phyloP scores from a whole-genome alignment of 2,113 vertebrate species.

The Desmodus rotundus region DNA sequence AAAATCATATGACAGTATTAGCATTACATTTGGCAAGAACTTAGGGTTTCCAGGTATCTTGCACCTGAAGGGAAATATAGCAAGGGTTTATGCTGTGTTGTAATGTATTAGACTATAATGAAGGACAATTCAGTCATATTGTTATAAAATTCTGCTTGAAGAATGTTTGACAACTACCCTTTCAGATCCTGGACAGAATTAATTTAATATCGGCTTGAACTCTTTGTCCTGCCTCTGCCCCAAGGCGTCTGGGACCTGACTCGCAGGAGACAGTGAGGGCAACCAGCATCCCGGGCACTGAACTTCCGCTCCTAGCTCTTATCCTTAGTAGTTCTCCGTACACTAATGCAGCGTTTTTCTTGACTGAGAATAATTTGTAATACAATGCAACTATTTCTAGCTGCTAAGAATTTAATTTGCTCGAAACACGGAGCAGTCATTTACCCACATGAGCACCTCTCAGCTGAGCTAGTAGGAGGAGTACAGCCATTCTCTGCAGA shows the following conservation, averaged over 20 bases:
- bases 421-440: background rate
- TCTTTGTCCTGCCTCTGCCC: background rate
- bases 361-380: background rate
- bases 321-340: background rate
- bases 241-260: background rate
- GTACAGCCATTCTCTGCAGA: background rate
- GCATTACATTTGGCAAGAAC: constrained; percentile 1
- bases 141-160: background rate
- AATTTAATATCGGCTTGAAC: background rate
- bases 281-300: background rate
- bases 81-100: background rate
- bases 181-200: background rate
- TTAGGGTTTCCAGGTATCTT: background rate
- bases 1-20: background rate
- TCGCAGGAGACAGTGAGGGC: background rate
- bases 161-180: background rate
- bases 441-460: background rate
- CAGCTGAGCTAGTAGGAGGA: background rate
- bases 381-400: background rate
- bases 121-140: background rate
- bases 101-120: background rate
- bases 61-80: background rate
- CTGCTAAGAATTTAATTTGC: constrained; percentile 8
- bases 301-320: constrained; percentile 17
- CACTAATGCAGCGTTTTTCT: background rate